Evolutionary conservation across 2,797 vertebrate species (phyloP), one percentile per base, ranked within the genome.

Genomic region (Pipistrellus pygmaeus): DNA sequence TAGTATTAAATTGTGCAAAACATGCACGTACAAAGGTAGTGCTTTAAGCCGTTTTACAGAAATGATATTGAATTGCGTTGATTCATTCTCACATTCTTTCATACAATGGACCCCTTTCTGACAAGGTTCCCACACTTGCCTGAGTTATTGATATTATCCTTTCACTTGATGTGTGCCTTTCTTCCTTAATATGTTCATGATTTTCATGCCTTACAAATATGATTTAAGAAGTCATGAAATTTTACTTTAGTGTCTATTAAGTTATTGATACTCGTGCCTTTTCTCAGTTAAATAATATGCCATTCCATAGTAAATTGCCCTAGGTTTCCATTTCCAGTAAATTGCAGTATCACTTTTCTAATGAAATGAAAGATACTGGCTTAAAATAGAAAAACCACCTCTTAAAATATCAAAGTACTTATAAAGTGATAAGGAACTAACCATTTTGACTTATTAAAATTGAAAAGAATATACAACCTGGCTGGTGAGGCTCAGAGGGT

Each of bases 311-410:
- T 32, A 78, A 81, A 60, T 38, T 77, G 35, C 53, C 11, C 23
- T 13, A 53, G 35, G 46, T 64, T 88, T 88, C 55, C 60, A 69
- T 38, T 89, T 75, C n/a, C 5, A 66, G 30, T 64, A 53, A 62
- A 51, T 5, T 60, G 15, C 25, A 75, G 51, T 66, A 14, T 53
- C 60, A 41, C 0, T 69, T 41, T 69, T 81, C 32, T 6, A 46
- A 69, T 32, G 48, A 91, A 91, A 82, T 76, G 32, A 94, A 82
- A 62, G 20, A 60, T 3, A 82, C 17, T 87, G 27, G 62, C 51
- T 69, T 77, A 81, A 93, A 81, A 66, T 81, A 73, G 25, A 91
- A 86, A 85, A 90, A 46, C 15, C 18, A 86, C n/a, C 46, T 72
- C 46, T 80, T 55, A 66, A 84, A 95, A 44, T 27, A 27, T 48